These are phyloP conservation scores for Tryphoninae sp. DNA, from an alignment of 2,888 invertebrate species.

Conservation along the genomic window DNA sequence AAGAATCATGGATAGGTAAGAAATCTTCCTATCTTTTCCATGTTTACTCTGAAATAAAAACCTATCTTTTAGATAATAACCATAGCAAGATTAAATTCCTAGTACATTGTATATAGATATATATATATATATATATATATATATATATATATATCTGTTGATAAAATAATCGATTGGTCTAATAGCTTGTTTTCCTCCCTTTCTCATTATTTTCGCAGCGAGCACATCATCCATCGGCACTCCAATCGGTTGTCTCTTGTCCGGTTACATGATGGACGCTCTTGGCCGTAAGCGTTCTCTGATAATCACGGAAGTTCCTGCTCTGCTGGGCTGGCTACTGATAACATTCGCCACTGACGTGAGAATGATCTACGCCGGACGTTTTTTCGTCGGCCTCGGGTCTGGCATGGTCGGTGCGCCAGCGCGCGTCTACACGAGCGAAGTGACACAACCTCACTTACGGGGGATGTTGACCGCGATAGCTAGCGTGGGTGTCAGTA, in stretches of 20 bases:
- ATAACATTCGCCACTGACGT: conserved; percentile 85
- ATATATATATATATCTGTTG: too few relatives aligned
- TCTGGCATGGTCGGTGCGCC: conserved; percentile 89
- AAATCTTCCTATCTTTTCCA: not conserved
- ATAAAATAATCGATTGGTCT: not conserved
- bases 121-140: too few relatives aligned
- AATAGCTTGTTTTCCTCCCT: not conserved
- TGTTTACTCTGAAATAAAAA: not conserved
- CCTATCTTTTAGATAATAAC: not conserved
- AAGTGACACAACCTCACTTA: conserved; percentile 88
- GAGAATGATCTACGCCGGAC: conserved; percentile 85
- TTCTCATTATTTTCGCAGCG: conserved; percentile 80
- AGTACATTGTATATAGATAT: too few relatives aligned
- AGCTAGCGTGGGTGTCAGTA: conserved; percentile 88
- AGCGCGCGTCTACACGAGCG: conserved; percentile 87
- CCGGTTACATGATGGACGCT: conserved; percentile 88
- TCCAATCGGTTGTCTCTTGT: conserved; percentile 87
- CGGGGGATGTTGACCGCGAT: conserved; percentile 89
- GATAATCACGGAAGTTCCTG: conserved; percentile 86
- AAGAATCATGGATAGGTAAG: conserved; percentile 88
- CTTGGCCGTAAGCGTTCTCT: conserved; percentile 86
- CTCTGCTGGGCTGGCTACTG: conserved; percentile 86
- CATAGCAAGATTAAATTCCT: too few relatives aligned
- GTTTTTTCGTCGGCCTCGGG: conserved; percentile 87
- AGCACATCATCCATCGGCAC: conserved; percentile 86